Base-by-base conservation (phyloP, 1,140 invertebrate species). In the Spodoptera frugiperda region DNA sequence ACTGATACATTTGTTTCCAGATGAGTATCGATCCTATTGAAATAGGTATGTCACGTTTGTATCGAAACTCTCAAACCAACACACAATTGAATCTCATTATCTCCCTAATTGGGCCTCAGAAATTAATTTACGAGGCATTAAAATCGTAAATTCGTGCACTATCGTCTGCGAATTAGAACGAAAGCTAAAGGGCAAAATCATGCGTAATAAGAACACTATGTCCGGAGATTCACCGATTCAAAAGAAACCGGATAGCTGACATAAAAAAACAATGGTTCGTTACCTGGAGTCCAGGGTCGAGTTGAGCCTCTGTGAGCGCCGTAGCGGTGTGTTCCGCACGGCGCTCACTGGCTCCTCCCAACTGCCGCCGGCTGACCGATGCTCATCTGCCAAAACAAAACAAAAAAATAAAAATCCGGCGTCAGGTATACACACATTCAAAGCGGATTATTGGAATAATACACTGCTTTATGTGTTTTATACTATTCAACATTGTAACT, bases 291-390 rank as follows among this genome's bases (percentile, higher is more conserved):
- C 92, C 91, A 94, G 89, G 44, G 92, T 94, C 78, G 89, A 91
- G 84, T 91, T 93, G 78, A 94, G 91, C 65, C 91, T 84, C 78
- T 92, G 89, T 14, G 91, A 93, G 78, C 91, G 90, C 67, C 90
- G 79, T 72, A 92, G 89, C 59, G 92, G 91, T 25, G 91, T 83
- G 82, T 93, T 93, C 59, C 92, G 83, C 81, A 93, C 90, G 61
- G 91, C 88, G 81, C 88, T 93, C 87, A 93, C 91, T 21, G 92
- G 91, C 88, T 94, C 92, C 85, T 94, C 92, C 92, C 92, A 93
- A 81, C 91, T 94, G 82, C 92, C 91, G 46, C 91, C 90, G 57
- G 90, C 93, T 81, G 91, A 92, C 77, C 93, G 93, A 87, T 93
- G 92, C 82, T 94, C 92, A 93, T 93, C 92, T 94, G 86, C 15